Percentiles rank a stretch among this genome's conserved stretches.
Conservation (phyloP, 2,797 vertebrate genomes). For the Vespertilio murinus region DNA sequence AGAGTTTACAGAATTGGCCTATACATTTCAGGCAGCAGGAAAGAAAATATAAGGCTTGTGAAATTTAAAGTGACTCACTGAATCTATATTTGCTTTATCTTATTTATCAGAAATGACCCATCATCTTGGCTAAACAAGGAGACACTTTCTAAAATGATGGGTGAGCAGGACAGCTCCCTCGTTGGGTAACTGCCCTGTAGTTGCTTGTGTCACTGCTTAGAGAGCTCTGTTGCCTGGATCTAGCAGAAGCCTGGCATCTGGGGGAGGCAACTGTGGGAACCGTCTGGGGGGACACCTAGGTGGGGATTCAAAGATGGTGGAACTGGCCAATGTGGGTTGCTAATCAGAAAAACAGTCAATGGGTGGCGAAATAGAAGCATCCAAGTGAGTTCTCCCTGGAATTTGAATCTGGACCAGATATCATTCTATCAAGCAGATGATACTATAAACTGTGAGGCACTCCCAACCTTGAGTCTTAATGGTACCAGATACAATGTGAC, state of each 20-base stretch:
- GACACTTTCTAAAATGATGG: neutral
- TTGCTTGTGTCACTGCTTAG: neutral
- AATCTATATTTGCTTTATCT: neutral
- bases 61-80: neutral
- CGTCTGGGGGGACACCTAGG: accelerated
- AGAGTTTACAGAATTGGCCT: neutral
- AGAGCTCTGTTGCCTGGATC: neutral
- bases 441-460: neutral
- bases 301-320: accelerated
- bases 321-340: neutral
- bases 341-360: neutral
- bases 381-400: neutral
- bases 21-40: neutral
- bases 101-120: neutral
- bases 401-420: neutral
- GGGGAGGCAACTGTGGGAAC: neutral
- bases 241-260: neutral
- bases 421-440: neutral
- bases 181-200: neutral
- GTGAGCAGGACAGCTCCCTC: neutral
- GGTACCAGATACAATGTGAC: no score
- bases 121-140: neutral
- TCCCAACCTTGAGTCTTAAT: neutral
- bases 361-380: neutral
- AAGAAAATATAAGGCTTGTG: neutral